phyloP scores from a whole-genome alignment of 2,888 invertebrate species.

The Campaea margaritaria region DNA sequence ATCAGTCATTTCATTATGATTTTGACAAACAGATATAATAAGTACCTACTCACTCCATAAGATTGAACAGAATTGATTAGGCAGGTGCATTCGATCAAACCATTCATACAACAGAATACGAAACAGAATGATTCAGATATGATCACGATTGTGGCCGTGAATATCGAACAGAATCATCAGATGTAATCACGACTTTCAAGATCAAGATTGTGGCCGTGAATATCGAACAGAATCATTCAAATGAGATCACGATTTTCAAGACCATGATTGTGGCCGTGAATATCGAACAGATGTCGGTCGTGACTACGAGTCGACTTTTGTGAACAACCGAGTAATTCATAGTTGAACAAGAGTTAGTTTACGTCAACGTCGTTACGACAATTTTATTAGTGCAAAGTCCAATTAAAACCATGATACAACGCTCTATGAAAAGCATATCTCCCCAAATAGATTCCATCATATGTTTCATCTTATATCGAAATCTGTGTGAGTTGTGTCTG shows the following conservation, averaged over 20 bases:
- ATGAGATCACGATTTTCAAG: neutral
- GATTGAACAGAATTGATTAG: no score
- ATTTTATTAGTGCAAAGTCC: constrained; percentile 17
- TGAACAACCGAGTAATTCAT: neutral
- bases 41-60: no score
- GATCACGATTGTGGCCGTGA: neutral
- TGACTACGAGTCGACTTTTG: no score
- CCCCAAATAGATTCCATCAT: constrained; percentile 48
- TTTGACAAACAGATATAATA: no score
- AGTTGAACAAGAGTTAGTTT: neutral
- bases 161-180: neutral
- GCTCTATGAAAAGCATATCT: constrained; percentile 34
- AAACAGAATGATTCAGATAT: neutral
- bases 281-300: no score
- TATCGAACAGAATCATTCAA: neutral
- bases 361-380: constrained; percentile 18
- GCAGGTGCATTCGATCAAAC: no score
- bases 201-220: no score
- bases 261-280: no score
- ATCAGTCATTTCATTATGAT: no score
- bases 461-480: constrained; percentile 53
- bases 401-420: constrained; percentile 31
- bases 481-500: constrained; percentile 52
- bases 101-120: no score
- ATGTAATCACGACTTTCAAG: neutral